These are phyloP conservation scores for Axea sp. DNA, from an alignment of 2,888 invertebrate species.

Conservation along the genomic window DNA sequence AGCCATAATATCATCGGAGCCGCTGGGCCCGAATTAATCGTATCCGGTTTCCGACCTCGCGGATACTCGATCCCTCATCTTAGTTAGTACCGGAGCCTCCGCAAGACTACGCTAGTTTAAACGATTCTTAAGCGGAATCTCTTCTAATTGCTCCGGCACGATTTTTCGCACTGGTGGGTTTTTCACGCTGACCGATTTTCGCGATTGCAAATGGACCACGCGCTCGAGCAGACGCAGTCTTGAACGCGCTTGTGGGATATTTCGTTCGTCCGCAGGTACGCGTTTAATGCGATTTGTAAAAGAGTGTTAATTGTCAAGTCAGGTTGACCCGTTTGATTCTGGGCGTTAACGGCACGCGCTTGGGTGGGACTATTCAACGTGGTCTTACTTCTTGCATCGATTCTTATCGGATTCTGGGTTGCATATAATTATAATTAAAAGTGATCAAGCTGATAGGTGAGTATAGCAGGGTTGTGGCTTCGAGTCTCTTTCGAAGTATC, in stretches of 20 bases:
- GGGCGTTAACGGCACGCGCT: conserved; percentile 78
- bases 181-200: too few species aligned
- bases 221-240: too few species aligned
- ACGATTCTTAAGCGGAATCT: conserved; percentile 14
- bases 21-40: conserved; percentile 71
- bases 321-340: conserved; percentile 66
- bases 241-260: too few species aligned
- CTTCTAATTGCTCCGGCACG: conserved; percentile 12
- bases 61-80: conserved; percentile 64
- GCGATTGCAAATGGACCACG: too few species aligned
- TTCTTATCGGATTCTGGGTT: conserved; percentile 72
- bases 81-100: conserved; percentile 54
- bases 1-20: conserved; percentile 74
- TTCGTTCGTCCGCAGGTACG: too few species aligned
- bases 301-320: conserved; percentile 64
- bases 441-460: conserved; percentile 75
- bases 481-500: conserved; percentile 68
- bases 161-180: too few species aligned
- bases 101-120: conserved; percentile 38
- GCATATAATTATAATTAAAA: conserved; percentile 79
- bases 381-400: conserved; percentile 65
- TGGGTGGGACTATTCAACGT: conserved; percentile 72
- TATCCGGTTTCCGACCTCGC: conserved; percentile 72
- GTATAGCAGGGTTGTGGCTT: conserved; percentile 61
- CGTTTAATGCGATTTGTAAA: conserved; percentile 33